Evolutionary conservation across 2,797 vertebrate genomes (phyloP).

Genomic region (Urocyon cinereoargenteus): DNA sequence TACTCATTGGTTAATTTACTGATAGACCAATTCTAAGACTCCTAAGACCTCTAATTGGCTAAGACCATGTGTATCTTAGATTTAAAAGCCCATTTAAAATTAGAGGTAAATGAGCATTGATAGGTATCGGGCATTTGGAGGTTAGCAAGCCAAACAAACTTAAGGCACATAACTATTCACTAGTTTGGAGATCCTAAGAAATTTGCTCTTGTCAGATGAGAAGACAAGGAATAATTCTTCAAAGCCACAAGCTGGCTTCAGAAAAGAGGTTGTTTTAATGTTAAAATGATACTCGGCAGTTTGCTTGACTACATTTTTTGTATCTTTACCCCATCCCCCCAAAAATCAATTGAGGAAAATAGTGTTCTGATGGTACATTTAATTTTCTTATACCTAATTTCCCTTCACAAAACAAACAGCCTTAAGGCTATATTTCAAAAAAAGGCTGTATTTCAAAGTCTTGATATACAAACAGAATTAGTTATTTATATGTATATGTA

Average conservation of each 20-base stretch:
- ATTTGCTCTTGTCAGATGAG: constrained; percentile 42
- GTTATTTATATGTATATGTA: background rate
- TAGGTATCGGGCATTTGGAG: background rate
- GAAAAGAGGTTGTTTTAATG: constrained; percentile 30
- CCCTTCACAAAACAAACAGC: background rate
- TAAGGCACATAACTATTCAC: constrained; percentile 33
- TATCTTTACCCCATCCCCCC: background rate
- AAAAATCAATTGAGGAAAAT: background rate
- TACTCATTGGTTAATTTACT: constrained; percentile 10
- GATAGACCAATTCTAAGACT: background rate
- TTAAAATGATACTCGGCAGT: background rate
- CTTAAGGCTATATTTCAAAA: constrained; percentile 7
- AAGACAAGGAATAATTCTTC: constrained; percentile 30
- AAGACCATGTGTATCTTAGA: background rate
- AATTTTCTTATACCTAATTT: background rate
- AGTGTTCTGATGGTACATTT: background rate
- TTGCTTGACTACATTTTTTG: background rate
- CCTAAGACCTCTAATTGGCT: constrained; percentile 43
- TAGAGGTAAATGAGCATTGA: constrained; percentile 18
- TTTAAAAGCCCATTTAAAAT: constrained; percentile 57
- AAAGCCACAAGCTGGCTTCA: constrained; percentile 47
- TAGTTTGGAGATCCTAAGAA: background rate
- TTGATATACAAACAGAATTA: background rate
- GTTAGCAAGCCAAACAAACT: constrained; percentile 53
- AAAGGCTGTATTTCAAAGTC: too few species aligned